Conservation (phyloP, 1,140 invertebrate species). For the Scaptomyza graminum region DNA sequence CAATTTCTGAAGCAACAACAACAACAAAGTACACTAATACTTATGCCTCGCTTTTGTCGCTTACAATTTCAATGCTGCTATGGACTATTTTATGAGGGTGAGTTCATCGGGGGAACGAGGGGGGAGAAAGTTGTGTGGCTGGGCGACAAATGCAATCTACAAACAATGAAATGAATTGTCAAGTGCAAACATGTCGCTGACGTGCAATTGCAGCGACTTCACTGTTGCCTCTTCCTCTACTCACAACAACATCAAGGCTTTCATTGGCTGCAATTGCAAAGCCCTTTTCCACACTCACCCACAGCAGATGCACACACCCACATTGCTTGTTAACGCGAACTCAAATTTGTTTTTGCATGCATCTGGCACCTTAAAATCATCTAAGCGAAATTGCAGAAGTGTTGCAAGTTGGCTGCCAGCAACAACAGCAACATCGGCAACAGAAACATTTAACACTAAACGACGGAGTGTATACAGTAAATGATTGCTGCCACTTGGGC, state of each 20-base stretch:
- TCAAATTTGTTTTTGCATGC: conserved; percentile 71
- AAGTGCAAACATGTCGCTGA: conserved; percentile 81
- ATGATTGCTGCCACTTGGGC: conserved; percentile 63
- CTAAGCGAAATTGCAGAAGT: conserved; percentile 5
- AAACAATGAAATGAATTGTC: conserved; percentile 83
- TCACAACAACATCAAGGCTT: conserved; percentile 45
- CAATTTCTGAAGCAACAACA: conserved; percentile 64
- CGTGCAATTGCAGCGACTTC: conserved; percentile 66
- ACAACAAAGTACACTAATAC: conserved; percentile 7
- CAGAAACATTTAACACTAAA: conserved; percentile 46
- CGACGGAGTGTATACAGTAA: conserved; percentile 39
- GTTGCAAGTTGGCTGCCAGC: conserved; percentile 14
- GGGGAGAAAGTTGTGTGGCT: too few relatives aligned
- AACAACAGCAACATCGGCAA: background rate
- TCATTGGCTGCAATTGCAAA: conserved; percentile 56
- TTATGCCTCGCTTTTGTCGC: conserved; percentile 1
- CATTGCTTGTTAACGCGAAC: conserved; percentile 26
- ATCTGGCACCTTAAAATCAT: conserved; percentile 62
- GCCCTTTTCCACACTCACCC: background rate
- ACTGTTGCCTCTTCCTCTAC: background rate
- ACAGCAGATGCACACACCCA: conserved; percentile 2
- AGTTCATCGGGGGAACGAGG: too few relatives aligned
- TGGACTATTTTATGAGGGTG: conserved; percentile 21
- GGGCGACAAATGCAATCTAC: conserved; percentile 80
- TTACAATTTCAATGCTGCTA: conserved; percentile 9